phyloP scores from a whole-genome alignment of 1,140 invertebrate species.

The Phthorimaea operculella region DNA sequence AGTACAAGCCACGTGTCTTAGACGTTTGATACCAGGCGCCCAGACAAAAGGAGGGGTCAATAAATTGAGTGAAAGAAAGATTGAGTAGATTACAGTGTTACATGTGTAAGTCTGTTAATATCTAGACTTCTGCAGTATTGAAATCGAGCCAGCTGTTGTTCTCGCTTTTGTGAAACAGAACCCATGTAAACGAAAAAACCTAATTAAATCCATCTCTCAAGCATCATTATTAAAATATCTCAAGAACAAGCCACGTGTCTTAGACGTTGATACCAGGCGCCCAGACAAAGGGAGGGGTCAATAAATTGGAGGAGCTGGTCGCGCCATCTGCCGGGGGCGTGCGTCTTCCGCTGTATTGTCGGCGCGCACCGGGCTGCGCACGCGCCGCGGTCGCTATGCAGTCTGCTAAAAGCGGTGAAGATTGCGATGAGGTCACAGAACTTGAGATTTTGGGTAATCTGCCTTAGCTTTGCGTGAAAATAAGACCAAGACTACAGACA shows the following conservation, averaged over 20 bases:
- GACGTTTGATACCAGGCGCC: neutral
- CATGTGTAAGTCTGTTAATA: no score
- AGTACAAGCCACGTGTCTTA: slow-evolving; percentile 14
- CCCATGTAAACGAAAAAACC: neutral
- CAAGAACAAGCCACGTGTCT: slow-evolving; percentile 14
- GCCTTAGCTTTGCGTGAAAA: no score
- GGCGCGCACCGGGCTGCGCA: neutral
- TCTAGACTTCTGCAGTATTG: no score
- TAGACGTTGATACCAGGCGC: neutral
- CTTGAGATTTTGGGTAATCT: neutral
- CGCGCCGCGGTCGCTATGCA: neutral
- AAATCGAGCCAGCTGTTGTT: no score
- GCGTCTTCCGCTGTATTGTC: slow-evolving; percentile 6
- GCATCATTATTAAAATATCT: neutral
- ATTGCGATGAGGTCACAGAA: neutral
- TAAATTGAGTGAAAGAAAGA: neutral
- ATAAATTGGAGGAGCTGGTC: neutral
- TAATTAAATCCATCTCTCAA: no score
- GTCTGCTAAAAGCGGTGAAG: no score
- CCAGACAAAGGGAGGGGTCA: neutral
- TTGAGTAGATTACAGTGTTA: no score
- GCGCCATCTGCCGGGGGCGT: slow-evolving; percentile 8
- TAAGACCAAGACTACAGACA: no score
- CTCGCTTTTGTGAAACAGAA: no score
- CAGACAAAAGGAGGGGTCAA: neutral